Conservation (phyloP, 2,797 vertebrate genomes). For the Zalophus californianus region DNA sequence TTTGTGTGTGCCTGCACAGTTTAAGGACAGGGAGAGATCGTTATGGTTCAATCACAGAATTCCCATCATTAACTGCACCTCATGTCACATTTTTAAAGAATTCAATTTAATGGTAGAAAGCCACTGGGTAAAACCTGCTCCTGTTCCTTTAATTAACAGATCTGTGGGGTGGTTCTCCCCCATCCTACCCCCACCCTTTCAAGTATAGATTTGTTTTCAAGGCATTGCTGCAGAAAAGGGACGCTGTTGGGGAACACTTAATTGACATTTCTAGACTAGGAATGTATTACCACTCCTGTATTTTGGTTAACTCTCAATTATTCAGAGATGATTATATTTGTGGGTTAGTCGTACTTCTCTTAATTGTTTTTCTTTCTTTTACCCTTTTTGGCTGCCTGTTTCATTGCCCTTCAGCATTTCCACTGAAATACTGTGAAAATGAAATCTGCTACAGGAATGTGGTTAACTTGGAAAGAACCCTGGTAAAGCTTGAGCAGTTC, state of each 20-base stretch:
- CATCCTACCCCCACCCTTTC: conserved; percentile 54
- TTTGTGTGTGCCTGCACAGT: conserved; percentile 29
- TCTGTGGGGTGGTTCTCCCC: conserved; percentile 74
- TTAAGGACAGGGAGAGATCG: conserved; percentile 72
- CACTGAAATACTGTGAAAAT: conserved; percentile 46
- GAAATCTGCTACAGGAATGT: conserved; percentile 52
- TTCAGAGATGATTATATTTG: conserved; percentile 43
- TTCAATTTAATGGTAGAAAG: conserved; percentile 81
- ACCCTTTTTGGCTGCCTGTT: neutral
- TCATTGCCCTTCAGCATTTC: conserved; percentile 60
- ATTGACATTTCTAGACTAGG: conserved; percentile 59
- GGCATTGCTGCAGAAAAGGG: conserved; percentile 61
- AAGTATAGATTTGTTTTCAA: conserved; percentile 79
- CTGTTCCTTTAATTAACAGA: conserved; percentile 81
- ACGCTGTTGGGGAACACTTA: conserved; percentile 69
- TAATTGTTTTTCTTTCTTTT: conserved; percentile 40
- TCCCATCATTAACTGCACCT: conserved; percentile 80
- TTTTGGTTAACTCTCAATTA: conserved; percentile 58
- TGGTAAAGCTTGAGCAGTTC: conserved; percentile 8
- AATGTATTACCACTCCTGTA: conserved; percentile 30
- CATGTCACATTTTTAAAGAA: conserved; percentile 75
- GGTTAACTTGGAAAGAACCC: conserved; percentile 45
- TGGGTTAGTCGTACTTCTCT: neutral
- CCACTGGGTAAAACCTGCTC: conserved; percentile 80
- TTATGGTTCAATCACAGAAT: conserved; percentile 80